Conservation (phyloP, 2,113 vertebrate genomes). For the Prinia subflava region DNA sequence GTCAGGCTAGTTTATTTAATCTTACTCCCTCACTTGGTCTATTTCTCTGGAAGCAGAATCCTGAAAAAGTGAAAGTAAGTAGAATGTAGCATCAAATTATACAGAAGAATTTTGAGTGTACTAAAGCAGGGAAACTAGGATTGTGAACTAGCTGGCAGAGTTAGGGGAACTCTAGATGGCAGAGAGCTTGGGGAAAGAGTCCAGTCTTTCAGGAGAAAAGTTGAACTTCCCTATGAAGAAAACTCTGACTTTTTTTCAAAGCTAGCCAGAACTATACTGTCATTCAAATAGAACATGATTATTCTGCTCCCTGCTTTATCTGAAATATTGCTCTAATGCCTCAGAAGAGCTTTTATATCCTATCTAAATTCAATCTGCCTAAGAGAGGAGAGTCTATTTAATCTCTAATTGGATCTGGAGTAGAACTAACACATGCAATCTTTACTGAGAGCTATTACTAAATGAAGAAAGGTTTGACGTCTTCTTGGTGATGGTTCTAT, state of each 20-base stretch:
- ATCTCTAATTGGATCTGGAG: slow-evolving; percentile 48
- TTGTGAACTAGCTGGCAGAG: neutral
- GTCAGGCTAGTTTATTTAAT: neutral
- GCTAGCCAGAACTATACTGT: neutral
- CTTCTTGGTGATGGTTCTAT: slow-evolving; percentile 35
- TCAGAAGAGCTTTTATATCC: slow-evolving; percentile 6
- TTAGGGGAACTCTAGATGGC: neutral
- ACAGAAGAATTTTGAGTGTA: neutral
- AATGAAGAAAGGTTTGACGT: slow-evolving; percentile 12
- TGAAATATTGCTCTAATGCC: slow-evolving; percentile 10
- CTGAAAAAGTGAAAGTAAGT: neutral
- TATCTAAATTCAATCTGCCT: slow-evolving; percentile 42
- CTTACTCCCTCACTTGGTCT: neutral
- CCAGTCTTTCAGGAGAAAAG: neutral
- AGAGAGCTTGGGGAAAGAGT: neutral
- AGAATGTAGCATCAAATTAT: neutral
- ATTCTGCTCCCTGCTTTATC: neutral
- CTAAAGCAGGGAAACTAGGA: neutral
- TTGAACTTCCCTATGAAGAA: neutral
- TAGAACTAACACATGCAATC: slow-evolving; percentile 34
- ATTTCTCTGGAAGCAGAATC: neutral
- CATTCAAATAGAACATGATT: slow-evolving; percentile 25
- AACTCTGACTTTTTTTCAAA: neutral
- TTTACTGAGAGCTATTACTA: slow-evolving; percentile 33
- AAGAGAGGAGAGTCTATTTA: slow-evolving; percentile 35